Conservation (phyloP, 2,797 vertebrate genomes). For the Paguma larvata region DNA sequence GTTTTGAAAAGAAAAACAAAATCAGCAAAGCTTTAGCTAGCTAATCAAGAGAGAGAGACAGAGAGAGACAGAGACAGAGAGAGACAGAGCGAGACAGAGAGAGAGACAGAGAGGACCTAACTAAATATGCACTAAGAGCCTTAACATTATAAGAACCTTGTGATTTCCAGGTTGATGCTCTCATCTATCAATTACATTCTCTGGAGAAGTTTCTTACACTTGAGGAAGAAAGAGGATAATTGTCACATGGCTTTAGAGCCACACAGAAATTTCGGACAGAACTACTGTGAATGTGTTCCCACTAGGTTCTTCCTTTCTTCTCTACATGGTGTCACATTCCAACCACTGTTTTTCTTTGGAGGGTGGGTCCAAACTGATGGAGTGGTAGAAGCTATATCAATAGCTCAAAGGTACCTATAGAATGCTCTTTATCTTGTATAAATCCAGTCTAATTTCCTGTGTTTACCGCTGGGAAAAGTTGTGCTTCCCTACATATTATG, state of each 20-base stretch:
- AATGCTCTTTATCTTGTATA: not conserved
- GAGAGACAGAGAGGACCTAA: not conserved
- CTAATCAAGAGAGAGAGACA: not conserved
- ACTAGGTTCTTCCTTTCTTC: not conserved
- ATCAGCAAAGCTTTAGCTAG: not conserved
- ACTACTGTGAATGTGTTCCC: not conserved
- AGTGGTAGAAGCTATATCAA: not conserved
- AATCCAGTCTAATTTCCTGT: not conserved
- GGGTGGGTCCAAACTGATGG: not conserved
- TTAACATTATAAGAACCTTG: not conserved
- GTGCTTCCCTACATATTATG: not conserved
- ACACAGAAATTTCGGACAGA: not conserved
- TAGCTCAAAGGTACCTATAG: not conserved
- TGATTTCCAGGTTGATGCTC: not conserved
- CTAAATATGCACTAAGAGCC: not conserved
- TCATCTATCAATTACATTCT: not conserved
- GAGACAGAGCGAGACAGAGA: too few relatives aligned
- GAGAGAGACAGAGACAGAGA: too few relatives aligned
- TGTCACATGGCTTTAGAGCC: not conserved
- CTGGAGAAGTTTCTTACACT: not conserved
- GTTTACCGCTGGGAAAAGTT: not conserved
- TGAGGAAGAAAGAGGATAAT: not conserved
- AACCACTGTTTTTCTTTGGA: not conserved
- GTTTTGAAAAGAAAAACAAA: conserved; percentile 3
- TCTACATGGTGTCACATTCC: not conserved